phyloP scores from a whole-genome alignment of 2,797 vertebrate genomes.

The Mus minutoides region DNA sequence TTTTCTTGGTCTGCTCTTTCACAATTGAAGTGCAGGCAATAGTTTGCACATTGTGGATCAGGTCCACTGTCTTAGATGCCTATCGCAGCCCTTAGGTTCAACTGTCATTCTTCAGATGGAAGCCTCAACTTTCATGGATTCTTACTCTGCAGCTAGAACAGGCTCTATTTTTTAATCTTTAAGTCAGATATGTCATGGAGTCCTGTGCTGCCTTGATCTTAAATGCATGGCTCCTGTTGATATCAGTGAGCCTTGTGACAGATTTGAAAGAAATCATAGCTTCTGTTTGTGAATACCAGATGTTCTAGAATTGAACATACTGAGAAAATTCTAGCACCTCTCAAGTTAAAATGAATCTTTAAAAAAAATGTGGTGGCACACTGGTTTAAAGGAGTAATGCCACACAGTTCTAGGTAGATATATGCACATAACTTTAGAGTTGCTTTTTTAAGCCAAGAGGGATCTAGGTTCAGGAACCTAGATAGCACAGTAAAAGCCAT shows the following conservation, averaged over 20 bases:
- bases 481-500: slow-evolving; percentile 38
- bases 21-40: neutral
- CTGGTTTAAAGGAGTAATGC: slow-evolving; percentile 63
- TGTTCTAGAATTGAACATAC: slow-evolving; percentile 62
- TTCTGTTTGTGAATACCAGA: slow-evolving; percentile 56
- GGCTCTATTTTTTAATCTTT: slow-evolving; percentile 80
- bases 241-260: slow-evolving; percentile 68
- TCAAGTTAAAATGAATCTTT: slow-evolving; percentile 61
- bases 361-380: slow-evolving; percentile 30
- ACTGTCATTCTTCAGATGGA: slow-evolving; percentile 66
- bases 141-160: slow-evolving; percentile 74
- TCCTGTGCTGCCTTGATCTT: slow-evolving; percentile 46
- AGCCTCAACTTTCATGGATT: slow-evolving; percentile 29
- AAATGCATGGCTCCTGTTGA: slow-evolving; percentile 62
- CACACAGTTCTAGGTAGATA: slow-evolving; percentile 57
- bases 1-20: neutral
- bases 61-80: neutral
- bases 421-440: neutral
- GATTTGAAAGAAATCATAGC: slow-evolving; percentile 46
- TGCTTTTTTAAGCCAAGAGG: slow-evolving; percentile 62
- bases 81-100: slow-evolving; percentile 36
- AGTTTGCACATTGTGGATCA: neutral
- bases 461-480: slow-evolving; percentile 48
- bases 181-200: slow-evolving; percentile 70
- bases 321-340: slow-evolving; percentile 68